phyloP scores from a whole-genome alignment of 2,888 invertebrate genomes.

The Idaea biselata region DNA sequence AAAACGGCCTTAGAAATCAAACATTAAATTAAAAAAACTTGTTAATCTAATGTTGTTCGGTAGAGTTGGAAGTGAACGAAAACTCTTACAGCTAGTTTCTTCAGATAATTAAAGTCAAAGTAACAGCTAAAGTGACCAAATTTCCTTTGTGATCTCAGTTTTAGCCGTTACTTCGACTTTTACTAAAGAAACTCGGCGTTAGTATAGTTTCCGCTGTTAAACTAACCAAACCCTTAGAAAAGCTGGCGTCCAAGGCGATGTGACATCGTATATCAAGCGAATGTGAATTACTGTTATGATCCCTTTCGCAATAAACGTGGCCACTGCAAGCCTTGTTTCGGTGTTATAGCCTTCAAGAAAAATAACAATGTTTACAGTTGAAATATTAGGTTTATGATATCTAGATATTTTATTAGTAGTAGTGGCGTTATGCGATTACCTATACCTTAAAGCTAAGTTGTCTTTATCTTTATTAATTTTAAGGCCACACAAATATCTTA shows the following conservation, averaged over 20 bases:
- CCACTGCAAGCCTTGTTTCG: constrained; percentile 33
- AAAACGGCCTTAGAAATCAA: too few relatives aligned
- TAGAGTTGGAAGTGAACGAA: too few relatives aligned
- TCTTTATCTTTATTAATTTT: too few relatives aligned
- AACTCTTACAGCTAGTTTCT: too few relatives aligned
- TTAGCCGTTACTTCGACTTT: too few relatives aligned
- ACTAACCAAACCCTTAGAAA: constrained; percentile 14
- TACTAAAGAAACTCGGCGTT: background rate
- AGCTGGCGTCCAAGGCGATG: constrained; percentile 27
- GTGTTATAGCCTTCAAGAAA: background rate
- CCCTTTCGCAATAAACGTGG: constrained; percentile 49
- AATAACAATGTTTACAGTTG: background rate
- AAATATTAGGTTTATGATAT: background rate
- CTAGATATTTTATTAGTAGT: background rate
- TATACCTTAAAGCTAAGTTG: too few relatives aligned
- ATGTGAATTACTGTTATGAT: constrained; percentile 66
- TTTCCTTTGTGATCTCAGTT: too few relatives aligned
- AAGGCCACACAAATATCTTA: too few relatives aligned
- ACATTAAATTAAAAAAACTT: too few relatives aligned
- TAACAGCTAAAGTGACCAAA: too few relatives aligned
- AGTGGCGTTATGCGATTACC: background rate
- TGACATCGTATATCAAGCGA: constrained; percentile 57
- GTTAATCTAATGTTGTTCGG: too few relatives aligned
- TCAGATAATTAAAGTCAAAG: too few relatives aligned
- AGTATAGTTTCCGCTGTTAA: background rate